phyloP scores from a whole-genome alignment of 2,113 vertebrate genomes.

The Perca flavescens region DNA sequence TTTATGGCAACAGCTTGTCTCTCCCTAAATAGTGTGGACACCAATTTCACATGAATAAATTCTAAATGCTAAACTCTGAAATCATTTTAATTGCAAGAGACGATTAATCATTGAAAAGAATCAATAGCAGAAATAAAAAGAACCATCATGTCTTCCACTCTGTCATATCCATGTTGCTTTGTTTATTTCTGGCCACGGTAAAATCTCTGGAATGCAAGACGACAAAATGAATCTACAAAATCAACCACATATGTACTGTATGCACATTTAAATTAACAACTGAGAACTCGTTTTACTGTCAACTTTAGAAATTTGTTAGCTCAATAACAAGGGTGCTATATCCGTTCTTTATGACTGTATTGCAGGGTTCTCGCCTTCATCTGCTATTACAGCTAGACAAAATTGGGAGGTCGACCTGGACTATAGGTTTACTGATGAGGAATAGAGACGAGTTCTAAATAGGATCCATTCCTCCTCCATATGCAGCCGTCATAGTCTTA shows the following conservation, averaged over 20 bases:
- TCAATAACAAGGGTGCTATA: too few relatives aligned
- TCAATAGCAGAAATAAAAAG: neutral
- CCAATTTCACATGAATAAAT: neutral
- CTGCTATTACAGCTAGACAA: too few relatives aligned
- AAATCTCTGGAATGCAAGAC: slow-evolving; percentile 21
- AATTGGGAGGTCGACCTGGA: too few relatives aligned
- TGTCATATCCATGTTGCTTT: neutral
- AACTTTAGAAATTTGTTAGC: neutral
- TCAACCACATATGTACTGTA: neutral
- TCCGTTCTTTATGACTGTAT: too few relatives aligned
- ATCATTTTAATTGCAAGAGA: slow-evolving; percentile 1
- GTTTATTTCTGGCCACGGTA: slow-evolving; percentile 9
- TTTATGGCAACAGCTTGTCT: neutral
- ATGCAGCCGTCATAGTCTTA: too few relatives aligned
- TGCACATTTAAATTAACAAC: neutral
- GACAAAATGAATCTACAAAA: slow-evolving; percentile 21
- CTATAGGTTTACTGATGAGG: too few relatives aligned
- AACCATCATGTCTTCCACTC: neutral
- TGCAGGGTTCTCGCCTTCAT: too few relatives aligned
- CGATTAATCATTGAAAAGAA: slow-evolving; percentile 11
- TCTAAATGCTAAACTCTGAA: neutral
- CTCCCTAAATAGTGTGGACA: neutral
- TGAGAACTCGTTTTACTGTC: slow-evolving; percentile 2
- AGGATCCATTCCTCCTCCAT: too few relatives aligned
- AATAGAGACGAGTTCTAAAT: too few relatives aligned